Evolutionary conservation across 2,113 vertebrate genomes (phyloP).

Genomic region (Connochaetes taurinus): DNA sequence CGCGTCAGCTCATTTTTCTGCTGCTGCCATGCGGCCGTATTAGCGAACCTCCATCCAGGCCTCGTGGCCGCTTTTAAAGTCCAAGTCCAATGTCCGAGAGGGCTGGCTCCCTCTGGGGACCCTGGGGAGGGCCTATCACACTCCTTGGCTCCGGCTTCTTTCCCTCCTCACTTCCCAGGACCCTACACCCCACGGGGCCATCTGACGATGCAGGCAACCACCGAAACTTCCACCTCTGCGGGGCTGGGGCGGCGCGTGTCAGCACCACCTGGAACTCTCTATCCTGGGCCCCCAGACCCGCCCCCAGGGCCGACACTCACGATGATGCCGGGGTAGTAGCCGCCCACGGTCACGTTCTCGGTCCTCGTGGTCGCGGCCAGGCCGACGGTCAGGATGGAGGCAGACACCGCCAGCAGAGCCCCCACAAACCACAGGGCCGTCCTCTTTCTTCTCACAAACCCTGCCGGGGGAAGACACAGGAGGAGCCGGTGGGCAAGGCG

Average conservation of each 20-base stretch:
- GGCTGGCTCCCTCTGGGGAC: too few relatives aligned
- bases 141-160: not conserved
- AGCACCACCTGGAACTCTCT: not conserved
- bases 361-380: slow-evolving; percentile 91
- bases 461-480: slow-evolving; percentile 71
- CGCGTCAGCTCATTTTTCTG: rapidly evolving
- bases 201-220: not conserved
- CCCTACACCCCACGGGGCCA: rapidly evolving
- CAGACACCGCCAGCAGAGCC: slow-evolving; percentile 83
- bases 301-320: slow-evolving; percentile 80
- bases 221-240: rapidly evolving
- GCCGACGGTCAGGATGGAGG: slow-evolving; percentile 88
- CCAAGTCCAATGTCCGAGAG: not conserved
- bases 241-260: rapidly evolving
- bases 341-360: slow-evolving; percentile 90
- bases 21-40: rapidly evolving
- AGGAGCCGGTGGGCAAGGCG: rapidly evolving
- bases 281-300: rapidly evolving
- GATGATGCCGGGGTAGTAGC: slow-evolving; percentile 94
- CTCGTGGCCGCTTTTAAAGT: not conserved
- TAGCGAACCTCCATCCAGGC: rapidly evolving
- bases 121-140: rapidly evolving
- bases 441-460: slow-evolving; percentile 85
- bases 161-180: too few relatives aligned
- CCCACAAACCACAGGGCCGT: slow-evolving; percentile 88